phyloP scores from a whole-genome alignment of 2,888 invertebrate species.

The Platycheirus rosarum region DNA sequence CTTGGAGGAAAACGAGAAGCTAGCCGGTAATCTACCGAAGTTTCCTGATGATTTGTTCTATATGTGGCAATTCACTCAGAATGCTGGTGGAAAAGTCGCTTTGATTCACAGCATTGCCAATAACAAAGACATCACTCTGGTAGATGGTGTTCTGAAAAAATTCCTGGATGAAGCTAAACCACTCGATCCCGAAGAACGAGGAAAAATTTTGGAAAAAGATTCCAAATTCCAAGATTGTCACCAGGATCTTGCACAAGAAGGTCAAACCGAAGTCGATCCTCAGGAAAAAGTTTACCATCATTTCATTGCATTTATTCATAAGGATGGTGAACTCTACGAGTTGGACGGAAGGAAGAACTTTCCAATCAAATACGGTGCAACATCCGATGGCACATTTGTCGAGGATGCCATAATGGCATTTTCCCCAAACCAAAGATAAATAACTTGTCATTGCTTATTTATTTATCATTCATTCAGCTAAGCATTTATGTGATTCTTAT shows the following conservation, averaged over 20 bases:
- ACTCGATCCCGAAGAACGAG: conserved; percentile 89
- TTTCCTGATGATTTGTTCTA: conserved; percentile 89
- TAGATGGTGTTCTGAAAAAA: conserved; percentile 89
- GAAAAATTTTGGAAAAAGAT: conserved; percentile 88
- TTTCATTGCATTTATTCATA: conserved; percentile 94
- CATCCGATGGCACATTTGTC: conserved; percentile 88
- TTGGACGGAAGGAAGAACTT: conserved; percentile 91
- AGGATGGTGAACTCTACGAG: conserved; percentile 92
- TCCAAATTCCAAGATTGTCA: conserved; percentile 90
- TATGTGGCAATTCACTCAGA: conserved; percentile 94
- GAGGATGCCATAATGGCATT: conserved; percentile 94
- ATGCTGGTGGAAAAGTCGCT: conserved; percentile 99
- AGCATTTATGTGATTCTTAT: conserved; percentile 20
- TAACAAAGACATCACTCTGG: conserved; percentile 88
- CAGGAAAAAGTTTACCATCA: conserved; percentile 93
- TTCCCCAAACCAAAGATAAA: conserved; percentile 83
- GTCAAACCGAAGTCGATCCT: conserved; percentile 93
- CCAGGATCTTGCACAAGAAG: conserved; percentile 93
- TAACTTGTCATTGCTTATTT: not conserved
- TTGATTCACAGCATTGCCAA: conserved; percentile 97
- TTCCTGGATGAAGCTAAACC: conserved; percentile 88
- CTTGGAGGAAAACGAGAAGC: conserved; percentile 86
- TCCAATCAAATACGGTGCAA: conserved; percentile 93
- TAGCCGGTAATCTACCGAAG: conserved; percentile 85
- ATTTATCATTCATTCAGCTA: conserved; percentile 22